These are phyloP conservation scores for Dipodomys stephensi DNA, from an alignment of 2,113 vertebrate species.

Conservation along the genomic window DNA sequence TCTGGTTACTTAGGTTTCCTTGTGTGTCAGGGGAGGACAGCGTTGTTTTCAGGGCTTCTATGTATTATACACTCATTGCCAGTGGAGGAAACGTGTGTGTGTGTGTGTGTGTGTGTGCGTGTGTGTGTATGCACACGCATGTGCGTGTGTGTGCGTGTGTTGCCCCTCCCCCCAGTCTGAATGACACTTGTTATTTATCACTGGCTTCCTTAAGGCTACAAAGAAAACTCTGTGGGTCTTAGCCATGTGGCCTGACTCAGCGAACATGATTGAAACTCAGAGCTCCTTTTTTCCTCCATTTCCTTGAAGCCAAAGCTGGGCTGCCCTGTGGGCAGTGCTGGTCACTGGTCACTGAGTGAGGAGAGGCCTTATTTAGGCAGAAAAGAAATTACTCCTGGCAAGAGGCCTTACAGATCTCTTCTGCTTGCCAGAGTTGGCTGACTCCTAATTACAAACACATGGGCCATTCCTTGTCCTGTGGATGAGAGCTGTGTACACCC, in stretches of 20 bases:
- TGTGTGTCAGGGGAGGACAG: not conserved
- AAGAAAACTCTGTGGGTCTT: not conserved
- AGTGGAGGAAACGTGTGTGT: not conserved
- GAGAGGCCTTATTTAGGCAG: constrained; percentile 21
- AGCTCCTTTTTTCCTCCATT: not conserved
- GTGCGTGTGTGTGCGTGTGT: not conserved
- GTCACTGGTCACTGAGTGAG: not conserved
- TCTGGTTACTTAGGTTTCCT: not conserved
- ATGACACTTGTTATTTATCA: constrained; percentile 44
- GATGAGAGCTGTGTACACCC: not conserved
- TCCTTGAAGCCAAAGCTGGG: not conserved
- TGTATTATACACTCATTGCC: not conserved
- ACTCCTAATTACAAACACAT: constrained; percentile 64
- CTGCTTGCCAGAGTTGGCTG: not conserved
- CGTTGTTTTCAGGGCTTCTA: constrained; percentile 4
- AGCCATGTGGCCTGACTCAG: not conserved
- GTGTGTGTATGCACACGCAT: not conserved
- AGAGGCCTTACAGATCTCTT: not conserved
- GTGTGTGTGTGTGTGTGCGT: not conserved
- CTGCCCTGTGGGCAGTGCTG: not conserved
- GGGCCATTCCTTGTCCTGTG: not conserved
- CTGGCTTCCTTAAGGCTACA: constrained; percentile 4
- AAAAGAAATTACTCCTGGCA: not conserved
- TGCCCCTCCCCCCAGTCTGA: not conserved
- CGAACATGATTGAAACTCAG: not conserved